phyloP scores from a whole-genome alignment of 2,888 invertebrate genomes.

The Steinernema hermaphroditum region DNA sequence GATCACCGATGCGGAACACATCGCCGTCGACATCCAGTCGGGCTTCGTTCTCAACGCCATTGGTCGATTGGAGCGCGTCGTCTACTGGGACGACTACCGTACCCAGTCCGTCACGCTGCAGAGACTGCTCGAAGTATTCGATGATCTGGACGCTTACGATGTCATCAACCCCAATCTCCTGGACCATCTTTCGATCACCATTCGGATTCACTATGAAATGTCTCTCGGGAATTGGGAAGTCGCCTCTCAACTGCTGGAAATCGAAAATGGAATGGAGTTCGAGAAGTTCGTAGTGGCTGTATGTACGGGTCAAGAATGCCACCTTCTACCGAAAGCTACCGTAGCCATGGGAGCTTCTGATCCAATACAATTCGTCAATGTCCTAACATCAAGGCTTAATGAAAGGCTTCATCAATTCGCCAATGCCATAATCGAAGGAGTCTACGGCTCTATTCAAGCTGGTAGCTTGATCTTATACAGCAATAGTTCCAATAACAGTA shows the following conservation, averaged over 20 bases:
- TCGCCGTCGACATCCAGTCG: not conserved
- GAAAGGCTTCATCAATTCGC: not conserved
- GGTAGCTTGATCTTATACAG: not conserved
- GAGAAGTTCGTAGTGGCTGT: slow-evolving; percentile 13
- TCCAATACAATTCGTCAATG: not conserved
- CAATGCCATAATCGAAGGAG: not conserved
- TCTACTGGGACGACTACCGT: slow-evolving; percentile 10
- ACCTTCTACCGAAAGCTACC: not conserved
- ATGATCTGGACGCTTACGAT: slow-evolving; percentile 23
- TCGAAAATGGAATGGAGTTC: slow-evolving; percentile 15
- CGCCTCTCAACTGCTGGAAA: slow-evolving; percentile 7
- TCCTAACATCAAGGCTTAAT: not conserved
- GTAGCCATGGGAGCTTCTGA: not conserved
- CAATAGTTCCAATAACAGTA: not conserved
- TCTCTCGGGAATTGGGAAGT: not conserved
- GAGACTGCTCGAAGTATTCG: slow-evolving; percentile 6
- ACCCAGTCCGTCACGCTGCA: not conserved
- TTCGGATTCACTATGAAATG: slow-evolving; percentile 16
- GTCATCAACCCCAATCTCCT: slow-evolving; percentile 8
- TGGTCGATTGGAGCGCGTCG: not conserved
- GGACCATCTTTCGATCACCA: not conserved
- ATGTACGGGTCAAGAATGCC: not conserved
- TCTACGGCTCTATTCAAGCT: not conserved
- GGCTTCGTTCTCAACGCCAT: not conserved
- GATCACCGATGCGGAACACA: not conserved